Evolutionary conservation across 1,140 invertebrate species (phyloP).

Genomic region (Drosophila mauritiana): DNA sequence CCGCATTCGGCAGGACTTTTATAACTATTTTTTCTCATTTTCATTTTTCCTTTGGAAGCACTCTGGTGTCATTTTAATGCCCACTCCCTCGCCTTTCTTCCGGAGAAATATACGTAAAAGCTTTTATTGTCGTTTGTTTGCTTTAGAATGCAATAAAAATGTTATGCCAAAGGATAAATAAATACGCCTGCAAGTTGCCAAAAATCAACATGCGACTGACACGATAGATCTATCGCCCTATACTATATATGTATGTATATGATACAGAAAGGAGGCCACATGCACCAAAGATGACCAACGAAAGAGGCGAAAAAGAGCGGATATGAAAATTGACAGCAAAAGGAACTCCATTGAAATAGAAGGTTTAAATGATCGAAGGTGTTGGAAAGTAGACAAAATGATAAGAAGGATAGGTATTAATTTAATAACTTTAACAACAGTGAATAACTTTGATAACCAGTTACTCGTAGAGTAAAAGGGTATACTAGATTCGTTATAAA

Average conservation of each 20-base stretch:
- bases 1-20: neutral
- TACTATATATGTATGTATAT: neutral
- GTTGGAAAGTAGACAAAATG: neutral
- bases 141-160: conserved; percentile 73
- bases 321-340: neutral
- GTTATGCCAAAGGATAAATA: conserved; percentile 64
- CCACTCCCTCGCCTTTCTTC: conserved; percentile 17
- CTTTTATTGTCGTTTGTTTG: conserved; percentile 71
- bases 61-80: conserved; percentile 42
- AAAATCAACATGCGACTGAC: conserved; percentile 49
- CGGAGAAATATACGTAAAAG: conserved; percentile 36
- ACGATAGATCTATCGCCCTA: conserved; percentile 14
- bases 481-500: too few species aligned
- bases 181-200: conserved; percentile 53
- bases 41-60: conserved; percentile 4
- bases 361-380: neutral
- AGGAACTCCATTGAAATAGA: neutral
- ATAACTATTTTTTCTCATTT: conserved; percentile 11
- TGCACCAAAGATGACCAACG: conserved; percentile 22
- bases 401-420: neutral
- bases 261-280: conserved; percentile 11
- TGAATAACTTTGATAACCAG: too few species aligned
- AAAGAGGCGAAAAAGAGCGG: conserved; percentile 1
- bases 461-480: too few species aligned
- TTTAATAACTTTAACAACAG: too few species aligned